Conservation (phyloP, 2,797 vertebrate genomes). For the Hylomyscus alleni region DNA sequence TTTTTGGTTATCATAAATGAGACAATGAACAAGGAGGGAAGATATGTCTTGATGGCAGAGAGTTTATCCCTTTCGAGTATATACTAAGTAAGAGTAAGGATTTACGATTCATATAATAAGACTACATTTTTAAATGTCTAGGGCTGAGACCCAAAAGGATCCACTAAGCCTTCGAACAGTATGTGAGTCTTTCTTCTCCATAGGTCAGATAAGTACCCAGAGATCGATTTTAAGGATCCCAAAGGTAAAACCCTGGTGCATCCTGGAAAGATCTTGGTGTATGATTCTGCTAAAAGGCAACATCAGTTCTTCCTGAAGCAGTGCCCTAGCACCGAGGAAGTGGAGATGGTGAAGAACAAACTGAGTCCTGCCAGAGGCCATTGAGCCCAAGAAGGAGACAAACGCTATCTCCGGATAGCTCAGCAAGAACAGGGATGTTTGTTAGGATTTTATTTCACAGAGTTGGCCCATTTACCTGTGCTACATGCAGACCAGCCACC, state of each 20-base stretch:
- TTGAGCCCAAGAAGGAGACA: background rate
- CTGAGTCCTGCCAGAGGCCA: background rate
- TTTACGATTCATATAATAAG: background rate
- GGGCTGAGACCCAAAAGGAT: background rate
- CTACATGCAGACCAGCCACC: background rate
- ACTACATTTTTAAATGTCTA: background rate
- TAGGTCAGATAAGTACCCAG: background rate
- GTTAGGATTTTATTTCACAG: background rate
- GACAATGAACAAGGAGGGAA: background rate
- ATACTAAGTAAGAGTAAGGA: background rate
- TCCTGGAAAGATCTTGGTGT: background rate
- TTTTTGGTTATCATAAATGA: background rate
- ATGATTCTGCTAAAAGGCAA: background rate
- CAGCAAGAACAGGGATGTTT: background rate
- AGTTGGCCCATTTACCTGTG: too few relatives aligned
- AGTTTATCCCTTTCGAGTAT: background rate
- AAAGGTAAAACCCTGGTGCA: background rate
- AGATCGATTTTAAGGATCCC: background rate
- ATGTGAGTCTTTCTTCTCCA: background rate
- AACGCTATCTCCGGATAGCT: background rate
- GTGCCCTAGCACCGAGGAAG: background rate
- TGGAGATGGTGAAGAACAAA: background rate
- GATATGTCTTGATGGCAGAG: background rate
- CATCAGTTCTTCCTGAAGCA: background rate
- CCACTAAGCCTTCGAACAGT: background rate